Evolutionary conservation across 2,888 invertebrate genomes (phyloP), one percentile per base, ranked within the genome.

Genomic region (Pheosia gnoma): DNA sequence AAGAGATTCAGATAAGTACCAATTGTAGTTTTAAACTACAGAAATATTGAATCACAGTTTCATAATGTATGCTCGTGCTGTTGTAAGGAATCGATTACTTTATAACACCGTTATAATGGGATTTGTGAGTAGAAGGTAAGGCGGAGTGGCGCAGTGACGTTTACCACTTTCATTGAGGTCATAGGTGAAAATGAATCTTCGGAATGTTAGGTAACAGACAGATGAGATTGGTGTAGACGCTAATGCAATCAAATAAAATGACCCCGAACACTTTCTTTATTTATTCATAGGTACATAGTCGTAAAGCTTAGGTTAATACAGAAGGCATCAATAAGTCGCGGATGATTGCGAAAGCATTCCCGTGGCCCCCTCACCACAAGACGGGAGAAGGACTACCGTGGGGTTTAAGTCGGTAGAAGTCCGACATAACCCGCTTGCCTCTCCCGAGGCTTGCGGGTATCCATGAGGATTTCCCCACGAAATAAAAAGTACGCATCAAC

Each of bases 151-250:
- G 38, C 59, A 60, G 51, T 58, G 65, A 61, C 59, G 59, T 58
- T 52, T 65, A 67, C 67, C 69, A 77, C 83, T 85, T 82, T 85
- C 83, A 68, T 82, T 76, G 74, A 79, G 84, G 83, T 82, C 82
- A 81, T 66, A 86, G 86, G 82, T 87, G 77, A 84, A 73, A 70
- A 75, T 75, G 73, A 63, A 78, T 79, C 77, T 72, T 64, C 75
- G 75, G 74, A 75, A 75, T 72, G 76, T 80, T 79, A 79, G 65
- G 72, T 76, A 82, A 82, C 67, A 68, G 63, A 68, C 68, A 75
- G 72, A 75, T 67, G 70, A 75, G 67, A 74, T 78, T 68, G 62
- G 58, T 62, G 52, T 61, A 62, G 60, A 62, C 57, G 63, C 59
- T 63, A 59, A 59, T 66, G 59, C 38, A 57, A 53, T 59, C 54